Evolutionary conservation across 2,797 vertebrate genomes (phyloP).

Genomic region (Luscinia luscinia): DNA sequence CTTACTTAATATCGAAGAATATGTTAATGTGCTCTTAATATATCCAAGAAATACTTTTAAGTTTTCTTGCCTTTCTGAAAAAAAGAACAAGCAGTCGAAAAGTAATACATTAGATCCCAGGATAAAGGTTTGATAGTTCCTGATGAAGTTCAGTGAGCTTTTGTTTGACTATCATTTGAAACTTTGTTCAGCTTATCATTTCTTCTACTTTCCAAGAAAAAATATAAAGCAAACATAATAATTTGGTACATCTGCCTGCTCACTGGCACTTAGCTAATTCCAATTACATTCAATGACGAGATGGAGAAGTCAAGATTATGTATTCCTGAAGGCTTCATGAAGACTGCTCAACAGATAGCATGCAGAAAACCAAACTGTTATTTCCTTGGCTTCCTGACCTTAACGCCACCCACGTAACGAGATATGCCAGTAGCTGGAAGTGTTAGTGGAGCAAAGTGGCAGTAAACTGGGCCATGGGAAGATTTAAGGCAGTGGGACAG

Average conservation of each 20-base stretch:
- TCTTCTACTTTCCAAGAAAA: background rate
- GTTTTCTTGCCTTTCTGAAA: background rate
- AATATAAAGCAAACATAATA: background rate
- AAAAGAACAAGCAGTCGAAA: background rate
- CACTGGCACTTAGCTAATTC: background rate
- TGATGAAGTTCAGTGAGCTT: background rate
- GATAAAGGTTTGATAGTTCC: background rate
- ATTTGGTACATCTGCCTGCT: rapidly evolving
- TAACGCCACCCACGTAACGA: background rate
- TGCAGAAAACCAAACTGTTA: background rate
- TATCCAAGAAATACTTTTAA: background rate
- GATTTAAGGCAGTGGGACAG: background rate
- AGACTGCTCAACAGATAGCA: background rate
- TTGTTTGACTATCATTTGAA: background rate
- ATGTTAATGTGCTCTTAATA: background rate
- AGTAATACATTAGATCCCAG: background rate
- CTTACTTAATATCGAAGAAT: background rate
- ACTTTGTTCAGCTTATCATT: background rate
- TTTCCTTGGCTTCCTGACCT: background rate
- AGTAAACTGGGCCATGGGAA: background rate
- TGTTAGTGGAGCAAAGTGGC: background rate
- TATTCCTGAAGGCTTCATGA: background rate
- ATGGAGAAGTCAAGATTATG: background rate
- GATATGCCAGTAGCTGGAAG: background rate
- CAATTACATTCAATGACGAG: background rate